Conservation (phyloP, 2,797 vertebrate species). For the Buceros bicornis region DNA sequence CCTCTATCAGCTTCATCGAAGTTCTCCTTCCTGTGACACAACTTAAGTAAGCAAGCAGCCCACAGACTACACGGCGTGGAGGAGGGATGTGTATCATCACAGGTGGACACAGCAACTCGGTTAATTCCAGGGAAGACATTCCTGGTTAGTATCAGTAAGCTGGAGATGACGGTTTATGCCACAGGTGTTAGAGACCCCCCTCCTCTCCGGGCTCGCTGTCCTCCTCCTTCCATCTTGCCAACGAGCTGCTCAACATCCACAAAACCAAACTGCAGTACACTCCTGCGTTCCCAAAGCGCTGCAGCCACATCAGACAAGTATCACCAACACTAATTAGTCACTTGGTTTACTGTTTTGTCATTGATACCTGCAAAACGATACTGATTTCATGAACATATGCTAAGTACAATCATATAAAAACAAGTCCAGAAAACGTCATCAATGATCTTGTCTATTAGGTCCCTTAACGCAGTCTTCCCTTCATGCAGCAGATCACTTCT, state of each 20-base stretch:
- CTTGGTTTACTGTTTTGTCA: not conserved
- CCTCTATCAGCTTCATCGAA: not conserved
- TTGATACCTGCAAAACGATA: not conserved
- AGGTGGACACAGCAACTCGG: rapidly evolving
- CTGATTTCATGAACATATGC: not conserved
- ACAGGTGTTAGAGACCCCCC: not conserved
- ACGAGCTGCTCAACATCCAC: not conserved
- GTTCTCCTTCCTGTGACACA: not conserved
- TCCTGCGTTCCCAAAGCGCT: not conserved
- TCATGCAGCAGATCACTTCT: not conserved
- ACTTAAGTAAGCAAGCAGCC: not conserved
- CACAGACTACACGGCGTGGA: not conserved
- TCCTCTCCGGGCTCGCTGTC: not conserved
- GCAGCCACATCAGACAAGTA: not conserved
- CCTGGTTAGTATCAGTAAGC: not conserved
- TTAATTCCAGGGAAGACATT: not conserved
- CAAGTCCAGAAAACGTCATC: not conserved
- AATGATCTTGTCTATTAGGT: not conserved
- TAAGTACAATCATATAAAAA: not conserved
- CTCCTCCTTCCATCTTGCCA: not conserved
- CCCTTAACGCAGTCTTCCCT: not conserved
- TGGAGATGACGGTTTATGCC: not conserved
- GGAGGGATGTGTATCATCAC: not conserved
- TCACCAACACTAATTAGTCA: not conserved
- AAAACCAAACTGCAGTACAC: not conserved